Conservation (phyloP, 2,113 vertebrate genomes). For the Coptodon bakossiorum region DNA sequence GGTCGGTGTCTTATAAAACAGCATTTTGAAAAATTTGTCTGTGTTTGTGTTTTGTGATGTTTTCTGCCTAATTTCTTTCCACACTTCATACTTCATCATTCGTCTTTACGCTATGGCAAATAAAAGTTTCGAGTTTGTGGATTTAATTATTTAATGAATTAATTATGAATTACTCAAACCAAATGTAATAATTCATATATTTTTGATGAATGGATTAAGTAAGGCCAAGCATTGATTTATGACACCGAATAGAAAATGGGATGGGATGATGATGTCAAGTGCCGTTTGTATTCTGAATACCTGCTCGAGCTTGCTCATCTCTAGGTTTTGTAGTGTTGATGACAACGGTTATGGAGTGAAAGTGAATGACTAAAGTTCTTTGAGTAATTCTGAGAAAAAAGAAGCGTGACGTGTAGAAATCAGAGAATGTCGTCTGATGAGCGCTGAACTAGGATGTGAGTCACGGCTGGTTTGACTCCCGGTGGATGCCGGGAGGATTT, state of each 20-base stretch:
- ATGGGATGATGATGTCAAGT: neutral
- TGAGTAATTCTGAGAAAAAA: constrained; percentile 12
- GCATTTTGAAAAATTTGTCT: neutral
- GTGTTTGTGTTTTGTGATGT: neutral
- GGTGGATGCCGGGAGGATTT: neutral
- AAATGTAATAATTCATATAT: neutral
- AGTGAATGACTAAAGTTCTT: neutral
- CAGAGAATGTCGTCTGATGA: neutral
- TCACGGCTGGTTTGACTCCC: constrained; percentile 2
- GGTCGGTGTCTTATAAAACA: neutral
- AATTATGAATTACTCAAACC: neutral
- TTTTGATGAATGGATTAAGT: neutral
- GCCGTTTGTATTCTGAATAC: neutral
- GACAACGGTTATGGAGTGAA: neutral
- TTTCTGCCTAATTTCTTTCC: neutral
- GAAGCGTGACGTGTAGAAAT: neutral
- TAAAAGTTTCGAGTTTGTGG: neutral
- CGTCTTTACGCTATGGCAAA: neutral
- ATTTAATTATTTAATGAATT: neutral
- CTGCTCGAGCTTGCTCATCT: neutral
- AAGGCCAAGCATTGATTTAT: neutral
- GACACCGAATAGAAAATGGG: neutral
- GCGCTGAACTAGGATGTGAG: constrained; percentile 3
- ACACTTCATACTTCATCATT: neutral
- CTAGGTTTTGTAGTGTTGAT: neutral